These are phyloP conservation scores for Cygnus buccinator DNA, from an alignment of 2,113 vertebrate species.

Conservation along the genomic window DNA sequence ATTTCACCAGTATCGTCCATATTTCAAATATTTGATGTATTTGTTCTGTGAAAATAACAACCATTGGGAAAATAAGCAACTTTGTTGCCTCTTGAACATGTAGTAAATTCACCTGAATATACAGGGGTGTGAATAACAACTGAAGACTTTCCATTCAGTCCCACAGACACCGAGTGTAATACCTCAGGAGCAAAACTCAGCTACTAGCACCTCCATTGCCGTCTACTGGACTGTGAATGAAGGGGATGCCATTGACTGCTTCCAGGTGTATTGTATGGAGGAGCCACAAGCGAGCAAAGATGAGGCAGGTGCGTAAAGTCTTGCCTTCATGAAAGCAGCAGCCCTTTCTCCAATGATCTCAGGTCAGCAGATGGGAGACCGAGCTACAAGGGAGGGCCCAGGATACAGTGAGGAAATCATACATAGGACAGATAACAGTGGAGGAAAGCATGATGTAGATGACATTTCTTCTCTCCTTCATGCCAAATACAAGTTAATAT, in stretches of 20 bases:
- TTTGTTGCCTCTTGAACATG: background rate
- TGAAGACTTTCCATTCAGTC: conserved; percentile 74
- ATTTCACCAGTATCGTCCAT: background rate
- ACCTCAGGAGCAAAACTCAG: conserved; percentile 89
- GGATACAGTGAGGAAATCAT: background rate
- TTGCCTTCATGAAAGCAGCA: background rate
- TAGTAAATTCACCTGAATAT: background rate
- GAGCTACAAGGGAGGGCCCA: background rate
- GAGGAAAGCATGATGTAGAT: background rate
- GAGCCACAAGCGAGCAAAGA: conserved; percentile 85
- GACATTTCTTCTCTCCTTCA: background rate
- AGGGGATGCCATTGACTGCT: conserved; percentile 90
- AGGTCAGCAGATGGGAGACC: background rate
- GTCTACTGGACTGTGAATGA: conserved; percentile 92
- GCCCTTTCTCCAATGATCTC: background rate
- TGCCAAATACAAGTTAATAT: background rate
- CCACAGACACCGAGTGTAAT: conserved; percentile 88
- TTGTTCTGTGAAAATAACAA: background rate
- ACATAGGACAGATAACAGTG: background rate
- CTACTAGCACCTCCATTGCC: conserved; percentile 88
- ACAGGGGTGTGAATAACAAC: background rate
- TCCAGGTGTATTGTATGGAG: conserved; percentile 97
- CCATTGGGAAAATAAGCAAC: background rate
- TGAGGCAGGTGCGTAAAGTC: conserved; percentile 61
- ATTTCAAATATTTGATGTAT: background rate